A percentile compares a stretch with the other conserved stretches of the same genome.
Evolutionary conservation across 2,113 vertebrate genomes (phyloP).

Genomic region (Colistium nudipinnis): DNA sequence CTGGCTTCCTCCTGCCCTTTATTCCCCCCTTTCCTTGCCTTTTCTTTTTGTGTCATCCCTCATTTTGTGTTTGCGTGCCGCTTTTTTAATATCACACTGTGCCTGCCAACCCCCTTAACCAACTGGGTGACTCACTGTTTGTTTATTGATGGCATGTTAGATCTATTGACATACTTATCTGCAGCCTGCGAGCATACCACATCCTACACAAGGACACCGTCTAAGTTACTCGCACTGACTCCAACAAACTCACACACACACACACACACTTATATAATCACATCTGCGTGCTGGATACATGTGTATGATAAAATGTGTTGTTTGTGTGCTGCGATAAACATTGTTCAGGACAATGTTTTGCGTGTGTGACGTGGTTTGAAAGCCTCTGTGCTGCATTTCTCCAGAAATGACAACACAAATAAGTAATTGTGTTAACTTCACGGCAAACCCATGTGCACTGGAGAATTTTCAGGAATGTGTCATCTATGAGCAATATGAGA

Average conservation of each 20-base stretch:
- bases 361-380: background rate
- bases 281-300: background rate
- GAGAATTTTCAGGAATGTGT: no score
- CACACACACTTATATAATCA: background rate
- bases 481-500: no score
- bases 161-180: constrained; percentile 40
- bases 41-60: constrained; percentile 13
- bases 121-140: constrained; percentile 8
- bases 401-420: background rate
- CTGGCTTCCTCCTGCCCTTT: constrained; percentile 17
- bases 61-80: constrained; percentile 1
- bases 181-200: constrained; percentile 34
- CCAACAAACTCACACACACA: background rate
- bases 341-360: background rate
- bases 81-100: background rate
- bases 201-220: constrained; percentile 28
- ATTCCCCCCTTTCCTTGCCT: background rate
- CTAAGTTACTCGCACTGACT: background rate
- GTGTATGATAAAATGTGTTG: background rate
- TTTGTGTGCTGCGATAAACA: background rate
- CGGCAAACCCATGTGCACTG: background rate
- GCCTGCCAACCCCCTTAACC: background rate
- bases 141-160: constrained; percentile 22
- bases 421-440: background rate
- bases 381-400: no score